Evolutionary conservation across 2,797 vertebrate species (phyloP).

Genomic region (Anguilla pacifica): DNA sequence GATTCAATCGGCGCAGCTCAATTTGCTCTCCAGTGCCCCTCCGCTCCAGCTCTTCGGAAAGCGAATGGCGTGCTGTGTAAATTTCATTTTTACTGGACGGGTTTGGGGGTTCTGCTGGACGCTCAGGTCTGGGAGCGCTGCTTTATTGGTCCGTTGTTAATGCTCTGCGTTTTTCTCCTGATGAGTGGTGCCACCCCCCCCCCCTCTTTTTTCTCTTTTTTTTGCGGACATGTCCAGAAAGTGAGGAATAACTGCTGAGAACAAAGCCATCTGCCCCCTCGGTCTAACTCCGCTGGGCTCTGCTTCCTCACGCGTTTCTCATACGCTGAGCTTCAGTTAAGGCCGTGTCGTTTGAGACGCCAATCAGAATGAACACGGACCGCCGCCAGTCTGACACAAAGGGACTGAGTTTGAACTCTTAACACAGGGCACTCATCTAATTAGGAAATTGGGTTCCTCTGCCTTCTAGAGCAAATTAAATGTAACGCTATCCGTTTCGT

Average conservation of each 20-base stretch:
- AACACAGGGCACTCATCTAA: constrained; percentile 29
- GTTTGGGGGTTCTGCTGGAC: background rate
- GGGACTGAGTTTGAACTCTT: constrained; percentile 29
- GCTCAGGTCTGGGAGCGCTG: background rate
- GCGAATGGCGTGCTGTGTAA: background rate
- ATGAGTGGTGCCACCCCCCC: background rate
- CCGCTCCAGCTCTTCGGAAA: background rate
- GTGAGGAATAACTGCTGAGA: background rate
- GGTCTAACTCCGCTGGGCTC: background rate
- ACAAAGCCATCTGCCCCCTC: background rate
- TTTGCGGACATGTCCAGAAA: background rate
- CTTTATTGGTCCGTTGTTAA: background rate
- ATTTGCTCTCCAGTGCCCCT: constrained; percentile 62
- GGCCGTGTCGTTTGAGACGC: constrained; percentile 5
- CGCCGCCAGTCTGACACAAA: background rate
- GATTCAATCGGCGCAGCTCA: constrained; percentile 72
- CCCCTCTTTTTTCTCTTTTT: background rate
- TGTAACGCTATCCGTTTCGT: constrained; percentile 31
- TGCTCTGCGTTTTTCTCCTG: background rate
- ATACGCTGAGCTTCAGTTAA: constrained; percentile 22
- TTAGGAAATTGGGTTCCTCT: constrained; percentile 35
- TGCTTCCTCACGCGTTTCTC: constrained; percentile 3
- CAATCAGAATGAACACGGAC: background rate
- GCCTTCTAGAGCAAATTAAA: constrained; percentile 39
- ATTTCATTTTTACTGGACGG: background rate